Evolutionary conservation across 2,113 vertebrate species (phyloP).

Genomic region (Capricornis sumatraensis): DNA sequence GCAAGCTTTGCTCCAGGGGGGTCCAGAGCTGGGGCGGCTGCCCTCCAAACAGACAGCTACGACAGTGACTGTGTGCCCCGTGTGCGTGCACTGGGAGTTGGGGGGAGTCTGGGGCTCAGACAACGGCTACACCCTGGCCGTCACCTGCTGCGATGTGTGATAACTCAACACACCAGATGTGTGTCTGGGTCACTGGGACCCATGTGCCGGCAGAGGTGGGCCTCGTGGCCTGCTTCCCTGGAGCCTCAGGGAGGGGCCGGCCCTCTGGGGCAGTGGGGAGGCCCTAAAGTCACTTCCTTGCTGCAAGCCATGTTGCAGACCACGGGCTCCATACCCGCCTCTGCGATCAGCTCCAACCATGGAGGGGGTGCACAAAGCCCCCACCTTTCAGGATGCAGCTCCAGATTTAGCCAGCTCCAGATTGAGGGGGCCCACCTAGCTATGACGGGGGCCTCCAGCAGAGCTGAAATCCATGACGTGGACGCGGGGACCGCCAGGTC

Average conservation of each 20-base stretch:
- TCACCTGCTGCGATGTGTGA: neutral
- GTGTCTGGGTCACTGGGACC: neutral
- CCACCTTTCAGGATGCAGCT: neutral
- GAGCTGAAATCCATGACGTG: rapidly evolving
- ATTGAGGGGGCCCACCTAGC: neutral
- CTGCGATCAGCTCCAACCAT: rapidly evolving
- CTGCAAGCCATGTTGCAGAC: neutral
- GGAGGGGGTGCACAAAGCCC: neutral
- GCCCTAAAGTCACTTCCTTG: neutral
- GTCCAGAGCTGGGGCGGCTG: neutral
- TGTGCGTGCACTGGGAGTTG: neutral
- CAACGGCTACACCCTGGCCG: neutral
- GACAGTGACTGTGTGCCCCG: neutral
- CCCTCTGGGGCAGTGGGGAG: neutral
- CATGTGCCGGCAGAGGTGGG: neutral
- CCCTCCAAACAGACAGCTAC: neutral
- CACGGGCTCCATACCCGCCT: neutral
- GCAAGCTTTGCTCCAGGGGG: no score
- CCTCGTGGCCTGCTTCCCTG: neutral
- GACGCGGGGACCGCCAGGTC: rapidly evolving
- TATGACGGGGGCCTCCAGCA: neutral
- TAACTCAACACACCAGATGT: neutral
- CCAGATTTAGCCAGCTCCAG: neutral
- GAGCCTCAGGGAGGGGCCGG: neutral
- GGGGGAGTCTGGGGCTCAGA: neutral